Evolutionary conservation across 2,797 vertebrate genomes (phyloP).

Genomic region (Cuniculus paca): DNA sequence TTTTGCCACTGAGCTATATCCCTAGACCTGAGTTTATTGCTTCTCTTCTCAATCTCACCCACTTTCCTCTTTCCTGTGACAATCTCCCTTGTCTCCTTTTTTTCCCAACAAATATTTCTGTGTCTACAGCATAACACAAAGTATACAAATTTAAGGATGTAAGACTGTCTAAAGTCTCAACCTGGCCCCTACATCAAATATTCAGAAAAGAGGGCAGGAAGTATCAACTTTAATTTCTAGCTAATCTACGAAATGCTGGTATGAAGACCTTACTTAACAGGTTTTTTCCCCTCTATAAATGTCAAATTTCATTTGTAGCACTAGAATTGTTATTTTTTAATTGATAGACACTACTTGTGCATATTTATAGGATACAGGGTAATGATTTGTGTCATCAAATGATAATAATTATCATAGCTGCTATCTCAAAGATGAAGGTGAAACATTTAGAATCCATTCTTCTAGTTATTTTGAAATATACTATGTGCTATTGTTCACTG

Average conservation of each 20-base stretch:
- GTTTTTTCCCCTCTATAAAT: too few species aligned
- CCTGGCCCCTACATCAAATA: background rate
- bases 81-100: background rate
- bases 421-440: background rate
- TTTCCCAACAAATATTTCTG: background rate
- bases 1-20: too few species aligned
- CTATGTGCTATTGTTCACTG: background rate
- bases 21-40: background rate
- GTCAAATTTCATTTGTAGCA: background rate
- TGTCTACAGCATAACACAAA: background rate
- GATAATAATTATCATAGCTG: background rate
- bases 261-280: background rate
- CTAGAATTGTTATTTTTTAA: background rate
- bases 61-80: background rate
- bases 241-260: background rate
- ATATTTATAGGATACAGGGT: background rate
- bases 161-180: background rate
- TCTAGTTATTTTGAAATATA: background rate
- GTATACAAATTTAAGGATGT: too few species aligned
- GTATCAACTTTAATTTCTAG: background rate
- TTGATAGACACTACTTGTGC: background rate
- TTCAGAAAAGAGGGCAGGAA: background rate
- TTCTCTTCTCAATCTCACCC: background rate
- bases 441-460: background rate
- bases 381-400: background rate